Evolutionary conservation across 2,113 vertebrate species (phyloP).

Genomic region (Ranitomeya imitator): DNA sequence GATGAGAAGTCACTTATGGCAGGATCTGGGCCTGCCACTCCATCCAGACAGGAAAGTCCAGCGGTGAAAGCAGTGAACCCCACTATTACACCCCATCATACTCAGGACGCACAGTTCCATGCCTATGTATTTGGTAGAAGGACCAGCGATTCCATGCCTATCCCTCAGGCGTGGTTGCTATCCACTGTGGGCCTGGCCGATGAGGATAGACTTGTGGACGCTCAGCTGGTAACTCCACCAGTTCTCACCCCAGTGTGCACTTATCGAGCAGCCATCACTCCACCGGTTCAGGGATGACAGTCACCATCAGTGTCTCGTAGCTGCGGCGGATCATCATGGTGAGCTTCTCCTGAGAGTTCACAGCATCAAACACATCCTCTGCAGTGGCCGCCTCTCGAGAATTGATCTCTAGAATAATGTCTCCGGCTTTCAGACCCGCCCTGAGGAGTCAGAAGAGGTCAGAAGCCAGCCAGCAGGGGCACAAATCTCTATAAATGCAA

Average conservation of each 20-base stretch:
- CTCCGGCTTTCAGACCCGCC: slow-evolving; percentile 77
- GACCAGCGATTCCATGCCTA: too few relatives aligned
- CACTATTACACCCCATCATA: too few relatives aligned
- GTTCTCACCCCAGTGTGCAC: too few relatives aligned
- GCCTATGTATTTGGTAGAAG: too few relatives aligned
- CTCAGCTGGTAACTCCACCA: too few relatives aligned
- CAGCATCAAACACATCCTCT: slow-evolving; percentile 86
- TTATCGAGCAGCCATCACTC: slow-evolving; percentile 69
- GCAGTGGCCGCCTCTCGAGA: slow-evolving; percentile 74
- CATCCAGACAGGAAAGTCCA: neutral
- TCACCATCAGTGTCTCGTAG: slow-evolving; percentile 73
- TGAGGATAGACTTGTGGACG: too few relatives aligned
- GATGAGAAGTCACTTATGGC: neutral
- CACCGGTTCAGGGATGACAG: slow-evolving; percentile 82
- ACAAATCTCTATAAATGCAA: neutral
- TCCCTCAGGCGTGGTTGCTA: too few relatives aligned
- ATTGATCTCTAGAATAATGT: slow-evolving; percentile 77
- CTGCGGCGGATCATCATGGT: slow-evolving; percentile 80
- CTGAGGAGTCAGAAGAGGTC: slow-evolving; percentile 56
- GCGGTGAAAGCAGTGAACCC: neutral
- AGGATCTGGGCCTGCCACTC: neutral
- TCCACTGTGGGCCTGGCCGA: too few relatives aligned
- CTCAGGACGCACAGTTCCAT: too few relatives aligned
- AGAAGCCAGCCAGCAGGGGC: neutral
- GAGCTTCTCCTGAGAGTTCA: slow-evolving; percentile 79